Conservation (phyloP, 2,113 vertebrate species). For the Climacteris rufus region DNA sequence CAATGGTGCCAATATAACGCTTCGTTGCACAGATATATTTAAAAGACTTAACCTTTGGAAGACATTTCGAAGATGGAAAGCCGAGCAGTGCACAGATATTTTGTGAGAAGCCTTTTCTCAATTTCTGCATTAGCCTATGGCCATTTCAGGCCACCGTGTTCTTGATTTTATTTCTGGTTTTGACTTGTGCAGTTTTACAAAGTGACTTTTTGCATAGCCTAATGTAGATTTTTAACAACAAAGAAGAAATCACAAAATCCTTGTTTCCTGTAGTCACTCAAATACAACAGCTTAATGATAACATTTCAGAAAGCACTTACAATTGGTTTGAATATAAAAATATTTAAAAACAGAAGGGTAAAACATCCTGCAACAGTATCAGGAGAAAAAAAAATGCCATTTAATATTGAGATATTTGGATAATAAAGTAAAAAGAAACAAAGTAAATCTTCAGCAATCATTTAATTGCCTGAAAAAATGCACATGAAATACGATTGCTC, state of each 20-base stretch:
- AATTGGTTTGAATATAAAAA: not conserved
- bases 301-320: not conserved
- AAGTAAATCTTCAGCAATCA: not conserved
- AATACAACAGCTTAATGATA: not conserved
- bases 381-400: not conserved
- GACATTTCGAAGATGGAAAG: slow-evolving; percentile 43
- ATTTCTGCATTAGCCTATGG: not conserved
- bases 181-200: not conserved
- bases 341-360: not conserved
- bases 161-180: not conserved
- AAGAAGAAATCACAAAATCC: not conserved
- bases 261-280: not conserved
- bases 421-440: not conserved
- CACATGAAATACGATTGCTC: not conserved
- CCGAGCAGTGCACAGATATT: not conserved
- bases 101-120: not conserved
- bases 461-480: not conserved
- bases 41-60: slow-evolving; percentile 39
- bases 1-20: not conserved
- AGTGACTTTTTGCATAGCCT: not conserved
- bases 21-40: slow-evolving; percentile 39
- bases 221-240: not conserved
- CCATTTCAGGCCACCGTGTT: not conserved
- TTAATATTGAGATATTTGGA: not conserved
- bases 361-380: not conserved